Evolutionary conservation across 92 coral and sea anemone species (phyloP).

Genomic region (Epizoanthus fatuus): DNA sequence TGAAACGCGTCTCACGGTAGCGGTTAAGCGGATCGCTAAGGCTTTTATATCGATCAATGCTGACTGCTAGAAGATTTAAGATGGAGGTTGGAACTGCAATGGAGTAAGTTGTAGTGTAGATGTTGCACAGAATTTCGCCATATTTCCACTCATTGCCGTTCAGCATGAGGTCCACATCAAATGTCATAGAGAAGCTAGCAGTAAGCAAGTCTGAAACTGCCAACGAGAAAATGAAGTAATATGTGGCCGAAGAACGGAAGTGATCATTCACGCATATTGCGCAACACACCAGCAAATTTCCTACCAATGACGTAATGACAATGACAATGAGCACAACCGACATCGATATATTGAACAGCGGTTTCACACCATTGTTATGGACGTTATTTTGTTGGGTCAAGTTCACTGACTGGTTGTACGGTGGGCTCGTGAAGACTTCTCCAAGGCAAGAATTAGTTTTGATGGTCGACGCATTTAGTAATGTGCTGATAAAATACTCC

Average conservation of each 20-base stretch:
- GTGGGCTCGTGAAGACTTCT: not conserved
- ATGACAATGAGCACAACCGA: constrained; percentile 57
- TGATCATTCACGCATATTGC: constrained; percentile 77
- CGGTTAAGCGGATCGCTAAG: constrained; percentile 88
- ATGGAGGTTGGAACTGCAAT: constrained; percentile 96
- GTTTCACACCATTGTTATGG: not conserved
- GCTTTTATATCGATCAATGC: constrained; percentile 95
- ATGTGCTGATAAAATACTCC: not conserved
- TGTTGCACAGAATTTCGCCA: constrained; percentile 72
- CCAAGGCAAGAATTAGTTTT: not conserved
- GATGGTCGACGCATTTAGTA: not conserved
- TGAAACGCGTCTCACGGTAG: constrained; percentile 81
- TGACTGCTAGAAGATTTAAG: constrained; percentile 88
- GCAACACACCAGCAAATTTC: constrained; percentile 87
- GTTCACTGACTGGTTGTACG: constrained; percentile 1
- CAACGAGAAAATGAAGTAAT: constrained; percentile 87
- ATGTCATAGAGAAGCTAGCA: constrained; percentile 84
- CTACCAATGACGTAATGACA: constrained; percentile 75
- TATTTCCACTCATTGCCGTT: constrained; percentile 77
- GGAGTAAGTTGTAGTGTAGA: constrained; percentile 91
- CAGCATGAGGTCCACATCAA: constrained; percentile 87
- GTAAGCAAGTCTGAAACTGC: constrained; percentile 92
- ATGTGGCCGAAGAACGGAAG: constrained; percentile 86
- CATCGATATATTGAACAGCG: constrained; percentile 8
- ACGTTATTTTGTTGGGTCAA: not conserved